phyloP scores from a whole-genome alignment of 1,140 invertebrate genomes.

The Gerris buenoi region DNA sequence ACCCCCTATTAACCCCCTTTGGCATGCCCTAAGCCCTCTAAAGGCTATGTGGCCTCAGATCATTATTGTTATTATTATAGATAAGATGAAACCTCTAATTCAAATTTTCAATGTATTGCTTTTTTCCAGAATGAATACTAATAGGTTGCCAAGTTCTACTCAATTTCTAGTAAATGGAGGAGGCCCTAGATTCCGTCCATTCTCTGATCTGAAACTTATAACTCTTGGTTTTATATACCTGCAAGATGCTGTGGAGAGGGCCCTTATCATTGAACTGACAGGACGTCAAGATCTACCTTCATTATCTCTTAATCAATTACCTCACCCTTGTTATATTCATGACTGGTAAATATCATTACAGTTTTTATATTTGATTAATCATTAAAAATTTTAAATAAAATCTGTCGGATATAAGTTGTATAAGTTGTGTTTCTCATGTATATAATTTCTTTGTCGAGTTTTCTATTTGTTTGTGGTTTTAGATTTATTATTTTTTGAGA shows the following conservation, averaged over 20 bases:
- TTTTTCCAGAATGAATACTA: background rate
- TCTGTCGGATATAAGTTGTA: no score
- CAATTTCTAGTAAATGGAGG: background rate
- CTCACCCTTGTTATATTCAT: constrained; percentile 42
- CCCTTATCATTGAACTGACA: constrained; percentile 36
- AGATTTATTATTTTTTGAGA: no score
- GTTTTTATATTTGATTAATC: no score
- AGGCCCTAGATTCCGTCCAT: background rate
- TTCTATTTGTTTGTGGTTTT: no score
- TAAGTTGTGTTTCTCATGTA: no score
- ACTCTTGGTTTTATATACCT: constrained; percentile 42
- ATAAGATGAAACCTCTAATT: background rate
- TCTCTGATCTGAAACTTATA: background rate
- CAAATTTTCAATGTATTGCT: background rate
- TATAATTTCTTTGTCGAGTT: no score
- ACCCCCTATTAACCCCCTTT: background rate
- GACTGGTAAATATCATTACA: no score
- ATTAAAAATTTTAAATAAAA: no score
- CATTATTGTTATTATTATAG: background rate
- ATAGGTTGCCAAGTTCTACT: background rate
- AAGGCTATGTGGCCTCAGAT: background rate
- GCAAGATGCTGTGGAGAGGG: constrained; percentile 43
- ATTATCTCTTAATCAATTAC: constrained; percentile 37
- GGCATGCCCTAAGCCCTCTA: background rate
- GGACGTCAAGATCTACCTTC: constrained; percentile 25